These are phyloP conservation scores for Campopleginae sp. DNA, from an alignment of 2,888 invertebrate genomes.

Conservation along the genomic window DNA sequence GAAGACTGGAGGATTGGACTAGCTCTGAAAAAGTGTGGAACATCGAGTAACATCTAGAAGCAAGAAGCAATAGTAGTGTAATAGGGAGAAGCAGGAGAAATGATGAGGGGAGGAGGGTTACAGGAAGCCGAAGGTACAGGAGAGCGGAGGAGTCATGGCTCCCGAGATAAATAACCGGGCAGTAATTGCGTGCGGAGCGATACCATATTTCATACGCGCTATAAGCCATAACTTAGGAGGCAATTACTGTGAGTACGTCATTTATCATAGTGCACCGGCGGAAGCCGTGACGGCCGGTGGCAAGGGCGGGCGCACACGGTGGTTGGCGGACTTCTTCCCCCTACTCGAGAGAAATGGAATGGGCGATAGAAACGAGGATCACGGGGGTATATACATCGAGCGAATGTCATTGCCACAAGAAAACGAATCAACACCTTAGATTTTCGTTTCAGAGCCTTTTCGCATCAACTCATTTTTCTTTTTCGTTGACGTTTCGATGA, in stretches of 20 bases:
- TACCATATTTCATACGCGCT: conserved; percentile 87
- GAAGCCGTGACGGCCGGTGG: conserved; percentile 72
- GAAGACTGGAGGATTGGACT: neutral
- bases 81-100: conserved; percentile 18
- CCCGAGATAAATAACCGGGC: conserved; percentile 85
- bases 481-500: neutral
- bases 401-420: conserved; percentile 44
- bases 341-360: conserved; percentile 47
- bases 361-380: conserved; percentile 49
- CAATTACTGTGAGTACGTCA: conserved; percentile 87
- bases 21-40: neutral
- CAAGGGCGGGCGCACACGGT: conserved; percentile 65
- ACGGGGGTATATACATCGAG: conserved; percentile 30
- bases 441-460: conserved; percentile 40
- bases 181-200: conserved; percentile 87
- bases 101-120: conserved; percentile 8
- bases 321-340: conserved; percentile 55
- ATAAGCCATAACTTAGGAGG: conserved; percentile 87
- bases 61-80: conserved; percentile 28
- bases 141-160: conserved; percentile 72
- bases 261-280: conserved; percentile 85
- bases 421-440: conserved; percentile 51
- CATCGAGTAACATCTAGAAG: neutral
- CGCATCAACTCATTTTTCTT: neutral
- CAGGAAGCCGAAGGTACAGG: conserved; percentile 63